Evolutionary conservation across 1,140 invertebrate genomes (phyloP), one percentile per base, ranked within the genome.

Genomic region (Lasioglossum baleicum): DNA sequence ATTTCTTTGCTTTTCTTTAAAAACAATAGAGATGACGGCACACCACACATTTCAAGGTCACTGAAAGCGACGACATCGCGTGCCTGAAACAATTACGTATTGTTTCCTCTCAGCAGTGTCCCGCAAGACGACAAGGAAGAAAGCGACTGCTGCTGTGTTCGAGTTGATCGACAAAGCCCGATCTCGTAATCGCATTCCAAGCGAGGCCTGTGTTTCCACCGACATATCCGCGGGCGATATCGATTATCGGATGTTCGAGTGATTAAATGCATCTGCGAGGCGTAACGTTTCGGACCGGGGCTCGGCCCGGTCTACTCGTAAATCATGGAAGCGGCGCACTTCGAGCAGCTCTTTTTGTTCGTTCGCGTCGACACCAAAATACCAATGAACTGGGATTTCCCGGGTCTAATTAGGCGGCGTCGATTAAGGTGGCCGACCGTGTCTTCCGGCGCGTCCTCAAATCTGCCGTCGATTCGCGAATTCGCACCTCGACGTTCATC

Each of bases 211-310:
- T 71, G 58, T 61, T 58, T 48, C 76, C 35, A 66, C 10, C 69
- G 70, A 73, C 71, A 26, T 66, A 60, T 80, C 71, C 63, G 17
- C 61, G 13, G 42, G 51, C 63, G 26, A 22, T 80, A 80, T 80
- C 77, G 77, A 80, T 80, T 74, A 80, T 74, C 70, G 70, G 61
- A 73, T 74, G 63, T 80, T 61, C 48, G 48, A 51, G 70, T 80
- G 77, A 80, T 80, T 80, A 80, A 80, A 74, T 58, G 71, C 77
- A 80, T 80, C 77, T 80, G 77, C 26, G 31, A 60, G 51, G 77
- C 35, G 63, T 66, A 79, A 58, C 63, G 63, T 26, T 74, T 58
- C 51, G 48, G 15, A 15, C 69, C 3, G 17, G n/a, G 44, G 44
- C 44, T 56, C 67, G 15, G 42, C 48, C 66, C 44, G 26, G 22